These are phyloP conservation scores for Agonum fuliginosum DNA, from an alignment of 2,888 invertebrate genomes.

Conservation along the genomic window DNA sequence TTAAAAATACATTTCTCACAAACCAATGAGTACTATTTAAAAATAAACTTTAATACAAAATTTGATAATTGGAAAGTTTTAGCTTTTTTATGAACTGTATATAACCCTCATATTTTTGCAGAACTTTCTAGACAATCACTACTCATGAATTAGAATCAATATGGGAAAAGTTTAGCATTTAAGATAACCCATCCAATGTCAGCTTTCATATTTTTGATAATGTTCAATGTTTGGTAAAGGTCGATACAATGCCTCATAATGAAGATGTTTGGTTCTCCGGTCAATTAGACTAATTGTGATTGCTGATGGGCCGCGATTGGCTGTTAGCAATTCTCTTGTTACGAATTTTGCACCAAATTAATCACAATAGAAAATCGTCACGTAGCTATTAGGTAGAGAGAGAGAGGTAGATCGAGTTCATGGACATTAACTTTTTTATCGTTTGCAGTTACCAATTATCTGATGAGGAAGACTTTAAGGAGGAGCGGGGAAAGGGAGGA, in stretches of 20 bases:
- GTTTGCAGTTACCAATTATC: constrained; percentile 48
- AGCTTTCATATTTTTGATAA: not conserved
- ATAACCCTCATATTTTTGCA: not conserved
- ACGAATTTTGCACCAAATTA: constrained; percentile 33
- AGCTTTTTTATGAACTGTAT: not conserved
- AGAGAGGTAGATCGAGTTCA: not conserved
- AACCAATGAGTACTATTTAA: too few species aligned
- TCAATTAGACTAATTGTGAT: constrained; percentile 50
- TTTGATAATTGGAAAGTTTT: not conserved
- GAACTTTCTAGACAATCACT: not conserved
- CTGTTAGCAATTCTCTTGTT: constrained; percentile 54
- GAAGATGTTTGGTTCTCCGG: constrained; percentile 4
- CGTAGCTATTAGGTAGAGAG: not conserved
- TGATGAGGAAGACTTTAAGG: constrained; percentile 13
- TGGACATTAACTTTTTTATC: constrained; percentile 10
- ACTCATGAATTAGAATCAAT: not conserved
- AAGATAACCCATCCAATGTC: not conserved
- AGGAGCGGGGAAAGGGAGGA: constrained; percentile 47
- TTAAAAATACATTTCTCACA: too few species aligned
- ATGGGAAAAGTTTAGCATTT: not conserved
- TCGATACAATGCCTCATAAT: constrained; percentile 26
- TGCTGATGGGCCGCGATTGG: constrained; percentile 39
- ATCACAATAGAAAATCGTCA: constrained; percentile 29
- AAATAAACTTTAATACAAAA: too few species aligned
- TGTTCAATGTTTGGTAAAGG: not conserved